Evolutionary conservation across 1,140 invertebrate species (phyloP).

Genomic region (Microplitis demolitor): DNA sequence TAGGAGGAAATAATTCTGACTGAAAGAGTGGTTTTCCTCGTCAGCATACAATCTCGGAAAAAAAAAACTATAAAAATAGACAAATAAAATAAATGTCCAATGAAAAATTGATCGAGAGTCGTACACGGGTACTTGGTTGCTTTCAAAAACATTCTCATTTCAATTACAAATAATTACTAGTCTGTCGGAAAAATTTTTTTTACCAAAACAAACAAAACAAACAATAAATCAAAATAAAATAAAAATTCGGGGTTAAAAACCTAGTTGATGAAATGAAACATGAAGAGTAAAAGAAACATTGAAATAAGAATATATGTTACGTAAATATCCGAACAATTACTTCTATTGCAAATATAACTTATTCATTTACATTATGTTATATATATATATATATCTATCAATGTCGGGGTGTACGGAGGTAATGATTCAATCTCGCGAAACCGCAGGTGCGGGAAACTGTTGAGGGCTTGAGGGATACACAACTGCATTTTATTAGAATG

Average conservation of each 20-base stretch:
- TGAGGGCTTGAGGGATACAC: neutral
- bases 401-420: neutral
- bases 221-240: neutral
- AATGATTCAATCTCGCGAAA: slow-evolving; percentile 7
- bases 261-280: too few relatives aligned
- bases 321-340: too few relatives aligned
- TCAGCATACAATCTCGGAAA: neutral
- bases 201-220: neutral
- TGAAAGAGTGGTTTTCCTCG: slow-evolving; percentile 6
- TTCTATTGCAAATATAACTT: neutral
- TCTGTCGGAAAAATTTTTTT: neutral
- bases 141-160: neutral
- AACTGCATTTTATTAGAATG: slow-evolving; percentile 10
- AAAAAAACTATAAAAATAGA: slow-evolving; percentile 4
- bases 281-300: too few relatives aligned
- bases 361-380: neutral
- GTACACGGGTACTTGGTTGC: neutral
- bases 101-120: slow-evolving; percentile 14
- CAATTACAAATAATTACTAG: neutral
- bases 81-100: slow-evolving; percentile 16
- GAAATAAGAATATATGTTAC: too few relatives aligned
- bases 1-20: slow-evolving; percentile 15
- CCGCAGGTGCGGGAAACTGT: neutral
- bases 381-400: neutral
- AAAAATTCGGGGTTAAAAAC: too few relatives aligned